These are phyloP conservation scores for Psammodynastes pulverulentus DNA, from an alignment of 2,113 vertebrate genomes.

Conservation along the genomic window DNA sequence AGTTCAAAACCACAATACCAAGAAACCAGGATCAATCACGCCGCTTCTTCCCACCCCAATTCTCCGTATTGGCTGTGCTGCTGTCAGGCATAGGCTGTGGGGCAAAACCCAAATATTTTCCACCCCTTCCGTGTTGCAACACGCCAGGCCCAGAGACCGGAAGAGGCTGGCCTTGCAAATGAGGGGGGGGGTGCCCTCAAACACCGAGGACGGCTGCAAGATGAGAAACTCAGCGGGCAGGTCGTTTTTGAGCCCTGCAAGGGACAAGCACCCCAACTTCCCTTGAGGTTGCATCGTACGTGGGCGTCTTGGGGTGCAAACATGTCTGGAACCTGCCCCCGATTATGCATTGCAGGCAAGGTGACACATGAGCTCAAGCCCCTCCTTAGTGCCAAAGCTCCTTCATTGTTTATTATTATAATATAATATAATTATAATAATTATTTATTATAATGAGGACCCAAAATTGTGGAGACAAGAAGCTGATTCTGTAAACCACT, in stretches of 20 bases:
- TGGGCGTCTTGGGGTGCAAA: not conserved
- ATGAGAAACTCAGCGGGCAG: not conserved
- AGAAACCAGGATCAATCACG: not conserved
- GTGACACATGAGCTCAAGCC: not conserved
- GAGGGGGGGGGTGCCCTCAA: rapidly evolving
- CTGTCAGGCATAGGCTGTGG: not conserved
- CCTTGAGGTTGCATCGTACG: not conserved
- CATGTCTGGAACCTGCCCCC: not conserved
- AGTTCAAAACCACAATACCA: not conserved
- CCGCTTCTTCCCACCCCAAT: not conserved
- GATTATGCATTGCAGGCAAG: not conserved
- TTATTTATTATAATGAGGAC: too few relatives aligned
- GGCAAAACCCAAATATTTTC: not conserved
- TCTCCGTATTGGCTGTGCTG: not conserved
- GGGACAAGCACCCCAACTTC: not conserved
- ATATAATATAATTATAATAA: too few relatives aligned
- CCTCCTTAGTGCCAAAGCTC: too few relatives aligned
- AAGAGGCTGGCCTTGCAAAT: not conserved
- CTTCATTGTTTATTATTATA: not conserved
- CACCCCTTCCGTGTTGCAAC: not conserved
- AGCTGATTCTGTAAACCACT: too few relatives aligned
- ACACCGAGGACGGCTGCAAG: not conserved
- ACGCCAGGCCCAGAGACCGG: not conserved
- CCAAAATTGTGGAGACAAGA: too few relatives aligned
- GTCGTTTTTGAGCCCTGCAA: not conserved